phyloP scores from a whole-genome alignment of 1,140 invertebrate genomes.

The Acyrthosiphon pisum region DNA sequence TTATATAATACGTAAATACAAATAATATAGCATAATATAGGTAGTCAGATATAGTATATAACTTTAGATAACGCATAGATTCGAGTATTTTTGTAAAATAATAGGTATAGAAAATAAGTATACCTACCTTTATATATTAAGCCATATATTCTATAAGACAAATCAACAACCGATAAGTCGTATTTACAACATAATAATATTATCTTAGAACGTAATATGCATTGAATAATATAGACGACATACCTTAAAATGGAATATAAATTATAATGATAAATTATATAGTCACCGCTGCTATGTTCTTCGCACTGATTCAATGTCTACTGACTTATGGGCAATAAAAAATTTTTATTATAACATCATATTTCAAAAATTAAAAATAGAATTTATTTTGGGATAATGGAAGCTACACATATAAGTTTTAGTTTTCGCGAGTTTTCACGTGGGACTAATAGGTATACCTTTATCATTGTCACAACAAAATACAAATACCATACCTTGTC shows the following conservation, averaged over 20 bases:
- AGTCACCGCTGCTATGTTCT: background rate
- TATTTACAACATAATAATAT: background rate
- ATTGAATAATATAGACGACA: background rate
- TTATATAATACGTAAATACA: too few species aligned
- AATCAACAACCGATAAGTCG: background rate
- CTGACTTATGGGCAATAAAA: background rate
- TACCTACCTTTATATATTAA: too few species aligned
- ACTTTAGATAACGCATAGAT: too few species aligned
- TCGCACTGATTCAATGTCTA: background rate
- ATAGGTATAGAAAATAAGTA: too few species aligned
- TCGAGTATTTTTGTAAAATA: too few species aligned
- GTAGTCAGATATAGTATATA: too few species aligned
- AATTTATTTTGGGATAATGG: background rate
- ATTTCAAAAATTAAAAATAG: background rate
- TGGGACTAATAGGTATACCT: too few species aligned
- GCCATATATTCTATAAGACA: too few species aligned
- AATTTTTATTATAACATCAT: too few species aligned
- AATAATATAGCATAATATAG: too few species aligned
- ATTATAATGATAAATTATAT: background rate
- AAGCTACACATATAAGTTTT: background rate
- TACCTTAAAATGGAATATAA: background rate
- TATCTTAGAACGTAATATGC: background rate
- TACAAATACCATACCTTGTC: background rate
- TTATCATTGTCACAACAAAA: background rate
- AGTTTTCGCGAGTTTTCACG: background rate